Conservation (phyloP, 2,888 invertebrate genomes). For the Hesperia comma region DNA sequence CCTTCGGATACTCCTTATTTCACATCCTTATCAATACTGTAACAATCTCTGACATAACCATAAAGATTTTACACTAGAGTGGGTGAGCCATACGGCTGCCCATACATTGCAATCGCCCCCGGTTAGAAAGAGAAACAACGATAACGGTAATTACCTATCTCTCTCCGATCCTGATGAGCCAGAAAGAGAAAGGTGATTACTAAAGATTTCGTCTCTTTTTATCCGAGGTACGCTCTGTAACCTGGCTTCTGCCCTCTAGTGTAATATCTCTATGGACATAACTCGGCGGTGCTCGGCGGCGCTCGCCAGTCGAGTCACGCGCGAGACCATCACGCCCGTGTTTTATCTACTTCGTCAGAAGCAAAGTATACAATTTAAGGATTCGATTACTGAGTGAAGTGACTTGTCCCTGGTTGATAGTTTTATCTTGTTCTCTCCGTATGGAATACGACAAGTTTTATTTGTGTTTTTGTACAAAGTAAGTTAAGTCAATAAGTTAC, state of each 20-base stretch:
- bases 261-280: no score
- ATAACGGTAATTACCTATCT: no score
- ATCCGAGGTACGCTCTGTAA: no score
- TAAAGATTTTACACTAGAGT: no score
- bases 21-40: constrained; percentile 17
- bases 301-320: constrained; percentile 10
- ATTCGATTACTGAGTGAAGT: constrained; percentile 13
- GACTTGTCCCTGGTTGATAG: constrained; percentile 5
- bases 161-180: no score
- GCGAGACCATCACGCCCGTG: constrained; percentile 9
- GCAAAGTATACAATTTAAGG: constrained; percentile 17
- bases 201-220: no score
- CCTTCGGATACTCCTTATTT: constrained; percentile 10
- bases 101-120: no score
- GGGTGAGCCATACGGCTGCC: no score
- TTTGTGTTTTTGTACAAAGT: neutral
- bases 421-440: constrained; percentile 3
- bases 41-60: constrained; percentile 25
- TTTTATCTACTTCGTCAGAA: constrained; percentile 25
- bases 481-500: no score
- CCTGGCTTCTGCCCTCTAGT: no score
- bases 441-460: neutral
- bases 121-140: no score
- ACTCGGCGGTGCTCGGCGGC: neutral
- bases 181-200: no score